phyloP scores from a whole-genome alignment of 37 sponge, comb jelly and placozoan genomes.

The Petrosia ficiformis region DNA sequence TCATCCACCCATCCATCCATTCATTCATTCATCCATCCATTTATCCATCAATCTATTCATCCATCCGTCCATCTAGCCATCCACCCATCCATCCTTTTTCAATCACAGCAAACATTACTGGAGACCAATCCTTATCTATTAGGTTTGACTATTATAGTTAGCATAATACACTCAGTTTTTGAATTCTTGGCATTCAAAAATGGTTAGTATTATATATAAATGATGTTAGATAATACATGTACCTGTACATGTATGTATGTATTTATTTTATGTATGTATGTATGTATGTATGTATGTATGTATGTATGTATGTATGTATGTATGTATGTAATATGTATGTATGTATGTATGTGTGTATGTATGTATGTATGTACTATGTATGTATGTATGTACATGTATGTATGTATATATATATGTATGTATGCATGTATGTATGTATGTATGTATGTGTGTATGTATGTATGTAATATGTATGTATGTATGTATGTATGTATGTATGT shows the following conservation, averaged over 20 bases:
- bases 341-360: conserved; percentile 4
- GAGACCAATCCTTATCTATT: conserved; percentile 96
- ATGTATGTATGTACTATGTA: neutral
- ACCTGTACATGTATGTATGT: neutral
- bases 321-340: neutral
- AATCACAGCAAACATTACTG: conserved; percentile 82
- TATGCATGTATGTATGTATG: neutral
- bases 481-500: neutral
- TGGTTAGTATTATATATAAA: conserved; percentile 43
- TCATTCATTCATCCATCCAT: too few species aligned
- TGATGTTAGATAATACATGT: too few species aligned
- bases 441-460: neutral
- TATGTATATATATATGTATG: neutral
- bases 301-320: neutral
- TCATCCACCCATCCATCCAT: too few species aligned
- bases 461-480: neutral
- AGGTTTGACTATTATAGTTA: conserved; percentile 87
- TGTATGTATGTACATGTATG: neutral
- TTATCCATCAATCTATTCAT: too few species aligned
- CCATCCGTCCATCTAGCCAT: too few species aligned
- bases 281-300: neutral
- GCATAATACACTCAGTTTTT: conserved; percentile 91
- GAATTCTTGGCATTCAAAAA: conserved; percentile 99
- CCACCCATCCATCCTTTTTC: too few species aligned
- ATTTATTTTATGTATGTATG: neutral